Base-by-base conservation (phyloP, 1,140 invertebrate genomes). In the Trichonephila clavipes region DNA sequence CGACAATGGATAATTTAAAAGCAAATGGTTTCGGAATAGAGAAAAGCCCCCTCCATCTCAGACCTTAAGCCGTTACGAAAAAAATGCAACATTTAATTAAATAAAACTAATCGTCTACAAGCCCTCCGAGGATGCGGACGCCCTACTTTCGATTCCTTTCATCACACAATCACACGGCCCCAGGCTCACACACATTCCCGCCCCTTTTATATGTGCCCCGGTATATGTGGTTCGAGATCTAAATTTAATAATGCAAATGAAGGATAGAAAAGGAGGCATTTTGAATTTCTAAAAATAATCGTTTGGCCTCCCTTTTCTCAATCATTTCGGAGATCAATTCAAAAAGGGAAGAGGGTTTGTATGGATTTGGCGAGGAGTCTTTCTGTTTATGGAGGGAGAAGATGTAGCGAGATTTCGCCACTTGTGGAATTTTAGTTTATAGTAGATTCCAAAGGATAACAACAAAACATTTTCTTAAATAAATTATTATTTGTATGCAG, bases 161-260 rank as follows among this genome's bases (percentile, higher is more conserved):
- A 21, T 69, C 64, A 69, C 10, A 69, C 64, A 69, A 69, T n/a
- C 66, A 69, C 28, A 34, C 72, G 40, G 28, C 34, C 72, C 28
- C 72, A 72, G 21, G 51, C 19, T 66, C 88, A 24, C 88, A n/a
- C 34, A 21, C 87, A 40, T 19, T 64, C 10, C 19, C 64, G 40
- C 62, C 24, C 40, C 28, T 19, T 66, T 89, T 69, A 19, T 51
- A 82, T 62, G 61, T 24, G 61, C 28, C 34, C 58, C 19, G 24
- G 40, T 89, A 66, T 89, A 89, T 89, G 62, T 89, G 62, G 44
- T 82, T 51, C 51, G 58, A 90, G 51, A 90, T 90, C 89, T 82
- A 90, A 90, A 90, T 90, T 90, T 90, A 82, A 90, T 90, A 90
- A 90, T 90, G 89, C 89, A 90, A 90, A 90, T 90, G 89, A 90